Conservation (phyloP, 2,797 vertebrate species). For the Ficedula albicollis region DNA sequence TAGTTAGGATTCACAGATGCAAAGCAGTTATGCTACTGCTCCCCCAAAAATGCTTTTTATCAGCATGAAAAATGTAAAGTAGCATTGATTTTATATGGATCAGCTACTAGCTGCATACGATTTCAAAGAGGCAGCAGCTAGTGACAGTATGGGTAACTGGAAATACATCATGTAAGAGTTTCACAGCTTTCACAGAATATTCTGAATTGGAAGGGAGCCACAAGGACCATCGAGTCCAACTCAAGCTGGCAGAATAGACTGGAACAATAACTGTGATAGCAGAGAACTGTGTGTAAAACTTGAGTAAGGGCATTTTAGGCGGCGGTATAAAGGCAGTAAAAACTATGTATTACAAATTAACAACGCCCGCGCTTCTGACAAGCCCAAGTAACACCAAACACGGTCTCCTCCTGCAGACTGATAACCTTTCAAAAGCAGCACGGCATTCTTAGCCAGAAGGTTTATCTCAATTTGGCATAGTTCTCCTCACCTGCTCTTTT, state of each 20-base stretch:
- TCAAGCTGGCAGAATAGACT: background rate
- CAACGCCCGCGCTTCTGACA: background rate
- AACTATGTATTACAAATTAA: background rate
- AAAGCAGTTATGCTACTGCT: background rate
- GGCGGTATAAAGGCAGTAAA: background rate
- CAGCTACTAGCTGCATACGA: background rate
- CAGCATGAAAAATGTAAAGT: background rate
- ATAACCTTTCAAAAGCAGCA: background rate
- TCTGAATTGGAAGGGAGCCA: background rate
- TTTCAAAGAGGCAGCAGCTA: background rate
- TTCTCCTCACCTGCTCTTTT: background rate
- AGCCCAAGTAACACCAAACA: background rate
- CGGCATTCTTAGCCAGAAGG: background rate
- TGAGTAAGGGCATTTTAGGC: background rate
- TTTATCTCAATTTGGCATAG: no score
- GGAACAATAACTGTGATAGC: background rate
- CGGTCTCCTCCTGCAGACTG: background rate
- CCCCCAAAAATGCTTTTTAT: background rate
- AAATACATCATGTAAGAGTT: background rate
- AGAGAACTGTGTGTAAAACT: background rate
- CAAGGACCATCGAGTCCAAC: background rate
- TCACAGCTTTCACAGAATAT: background rate
- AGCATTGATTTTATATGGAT: background rate
- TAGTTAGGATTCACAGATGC: background rate
- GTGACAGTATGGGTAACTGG: fast-evolving